phyloP scores from a whole-genome alignment of 2,888 invertebrate species.

The Microctonus brassicae region DNA sequence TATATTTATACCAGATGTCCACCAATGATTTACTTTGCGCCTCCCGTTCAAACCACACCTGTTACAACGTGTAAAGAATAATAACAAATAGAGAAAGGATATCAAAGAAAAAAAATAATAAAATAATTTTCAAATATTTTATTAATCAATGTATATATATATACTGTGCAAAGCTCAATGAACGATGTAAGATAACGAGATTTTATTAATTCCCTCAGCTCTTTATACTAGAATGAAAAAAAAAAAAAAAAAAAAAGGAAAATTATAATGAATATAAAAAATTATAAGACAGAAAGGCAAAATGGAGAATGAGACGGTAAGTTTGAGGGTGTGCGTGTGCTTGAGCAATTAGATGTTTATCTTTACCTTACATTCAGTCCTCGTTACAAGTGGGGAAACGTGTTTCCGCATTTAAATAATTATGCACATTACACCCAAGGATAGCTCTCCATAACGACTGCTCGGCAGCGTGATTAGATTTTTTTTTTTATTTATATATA shows the following conservation, averaged over 20 bases:
- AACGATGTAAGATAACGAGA: background rate
- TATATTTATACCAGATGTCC: slow-evolving; percentile 21
- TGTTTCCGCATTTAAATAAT: slow-evolving; percentile 50
- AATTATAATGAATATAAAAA: background rate
- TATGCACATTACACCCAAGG: slow-evolving; percentile 45
- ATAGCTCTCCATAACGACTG: slow-evolving; percentile 39
- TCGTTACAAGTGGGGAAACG: slow-evolving; percentile 45
- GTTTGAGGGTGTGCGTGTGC: slow-evolving; percentile 45
- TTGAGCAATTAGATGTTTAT: slow-evolving; percentile 49
- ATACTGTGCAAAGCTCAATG: no score
- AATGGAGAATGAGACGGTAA: slow-evolving; percentile 4
- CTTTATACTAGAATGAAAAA: no score
- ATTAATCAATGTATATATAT: background rate
- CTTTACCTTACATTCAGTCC: slow-evolving; percentile 44
- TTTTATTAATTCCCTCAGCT: slow-evolving; percentile 13
- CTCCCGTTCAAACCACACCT: slow-evolving; percentile 14
- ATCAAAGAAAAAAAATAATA: background rate
- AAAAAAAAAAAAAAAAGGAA: background rate
- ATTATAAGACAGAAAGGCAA: background rate
- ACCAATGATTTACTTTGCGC: slow-evolving; percentile 27
- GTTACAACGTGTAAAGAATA: background rate
- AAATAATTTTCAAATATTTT: background rate
- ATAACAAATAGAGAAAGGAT: background rate
- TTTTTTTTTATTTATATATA: slow-evolving; percentile 30
- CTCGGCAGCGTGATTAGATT: slow-evolving; percentile 37